Conservation (phyloP, 2,113 vertebrate genomes). For the Seriola quinqueradiata region DNA sequence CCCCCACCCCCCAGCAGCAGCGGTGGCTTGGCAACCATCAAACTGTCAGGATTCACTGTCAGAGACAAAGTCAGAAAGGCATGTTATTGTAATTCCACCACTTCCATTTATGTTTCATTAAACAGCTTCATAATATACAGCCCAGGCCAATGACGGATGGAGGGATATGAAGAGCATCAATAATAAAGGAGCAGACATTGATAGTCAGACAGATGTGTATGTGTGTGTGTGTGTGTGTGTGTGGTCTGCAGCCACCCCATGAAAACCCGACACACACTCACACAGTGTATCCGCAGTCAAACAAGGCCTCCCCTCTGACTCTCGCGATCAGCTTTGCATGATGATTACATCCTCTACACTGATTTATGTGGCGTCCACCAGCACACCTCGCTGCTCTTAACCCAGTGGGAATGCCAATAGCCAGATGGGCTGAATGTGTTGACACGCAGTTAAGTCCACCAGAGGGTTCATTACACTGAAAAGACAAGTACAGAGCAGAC, state of each 20-base stretch:
- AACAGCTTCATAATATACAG: slow-evolving; percentile 71
- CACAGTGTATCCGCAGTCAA: background rate
- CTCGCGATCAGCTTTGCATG: slow-evolving; percentile 37
- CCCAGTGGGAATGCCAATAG: slow-evolving; percentile 26
- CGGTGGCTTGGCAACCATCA: slow-evolving; percentile 8
- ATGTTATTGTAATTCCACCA: slow-evolving; percentile 68
- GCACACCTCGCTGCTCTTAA: slow-evolving; percentile 31
- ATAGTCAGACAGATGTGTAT: slow-evolving; percentile 9
- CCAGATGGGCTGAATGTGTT: slow-evolving; percentile 43
- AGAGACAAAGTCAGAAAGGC: slow-evolving; percentile 63
- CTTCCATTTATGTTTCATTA: slow-evolving; percentile 77
- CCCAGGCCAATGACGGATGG: slow-evolving; percentile 40
- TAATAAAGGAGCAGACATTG: slow-evolving; percentile 50
- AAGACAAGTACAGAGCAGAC: slow-evolving; percentile 32
- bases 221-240: slow-evolving; percentile 4
- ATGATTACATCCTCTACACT: slow-evolving; percentile 36
- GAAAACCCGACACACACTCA: background rate
- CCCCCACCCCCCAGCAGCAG: background rate
- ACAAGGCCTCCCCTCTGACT: slow-evolving; percentile 39
- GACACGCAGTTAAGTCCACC: slow-evolving; percentile 39
- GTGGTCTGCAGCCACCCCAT: slow-evolving; percentile 7
- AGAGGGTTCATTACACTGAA: slow-evolving; percentile 29
- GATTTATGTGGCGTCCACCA: slow-evolving; percentile 33
- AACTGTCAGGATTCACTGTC: slow-evolving; percentile 34
- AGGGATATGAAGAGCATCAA: slow-evolving; percentile 68